phyloP scores from a whole-genome alignment of 1,140 invertebrate genomes.

The Littorina saxatilis region DNA sequence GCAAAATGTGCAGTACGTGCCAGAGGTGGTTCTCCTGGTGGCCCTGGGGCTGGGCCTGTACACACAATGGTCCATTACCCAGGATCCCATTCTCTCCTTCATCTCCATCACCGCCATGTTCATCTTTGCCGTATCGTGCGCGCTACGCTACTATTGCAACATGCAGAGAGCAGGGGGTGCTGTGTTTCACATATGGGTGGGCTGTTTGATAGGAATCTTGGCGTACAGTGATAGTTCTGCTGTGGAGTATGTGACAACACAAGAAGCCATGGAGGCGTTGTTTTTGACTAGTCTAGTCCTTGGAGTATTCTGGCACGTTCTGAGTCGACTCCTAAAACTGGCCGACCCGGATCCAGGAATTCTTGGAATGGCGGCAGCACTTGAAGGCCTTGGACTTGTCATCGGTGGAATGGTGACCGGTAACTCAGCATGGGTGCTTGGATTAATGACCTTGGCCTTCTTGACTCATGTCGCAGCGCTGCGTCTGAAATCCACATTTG shows the following conservation, averaged over 20 bases:
- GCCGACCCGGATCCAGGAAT: slow-evolving; percentile 50
- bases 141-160: slow-evolving; percentile 68
- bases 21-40: slow-evolving; percentile 63
- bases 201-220: slow-evolving; percentile 69
- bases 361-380: slow-evolving; percentile 52
- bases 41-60: slow-evolving; percentile 70
- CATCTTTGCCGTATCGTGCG: slow-evolving; percentile 67
- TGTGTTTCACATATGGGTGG: slow-evolving; percentile 70
- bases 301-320: slow-evolving; percentile 64
- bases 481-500: slow-evolving; percentile 67
- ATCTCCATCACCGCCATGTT: slow-evolving; percentile 66
- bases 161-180: slow-evolving; percentile 57
- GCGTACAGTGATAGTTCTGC: slow-evolving; percentile 61
- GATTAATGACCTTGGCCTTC: slow-evolving; percentile 63
- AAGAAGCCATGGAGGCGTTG: slow-evolving; percentile 68
- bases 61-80: slow-evolving; percentile 64
- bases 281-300: slow-evolving; percentile 65
- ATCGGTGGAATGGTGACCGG: slow-evolving; percentile 64
- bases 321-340: slow-evolving; percentile 58
- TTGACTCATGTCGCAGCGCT: slow-evolving; percentile 63
- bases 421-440: slow-evolving; percentile 53
- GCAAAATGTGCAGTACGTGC: slow-evolving; percentile 59
- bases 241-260: slow-evolving; percentile 56
- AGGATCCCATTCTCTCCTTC: slow-evolving; percentile 60
- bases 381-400: slow-evolving; percentile 69